Evolutionary conservation across 2,113 vertebrate species (phyloP), one percentile per base, ranked within the genome.

Genomic region (Dissostichus mawsoni): DNA sequence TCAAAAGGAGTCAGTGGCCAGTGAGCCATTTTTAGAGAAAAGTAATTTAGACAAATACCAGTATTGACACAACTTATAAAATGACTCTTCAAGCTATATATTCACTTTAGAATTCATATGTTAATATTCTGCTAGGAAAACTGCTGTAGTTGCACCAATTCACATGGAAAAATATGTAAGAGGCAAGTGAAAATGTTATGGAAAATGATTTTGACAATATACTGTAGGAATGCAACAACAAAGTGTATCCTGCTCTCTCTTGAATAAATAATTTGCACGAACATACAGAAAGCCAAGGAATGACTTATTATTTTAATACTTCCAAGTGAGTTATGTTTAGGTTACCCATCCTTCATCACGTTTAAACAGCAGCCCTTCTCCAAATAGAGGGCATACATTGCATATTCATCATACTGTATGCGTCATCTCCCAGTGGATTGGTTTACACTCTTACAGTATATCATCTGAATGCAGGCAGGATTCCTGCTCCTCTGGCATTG

Each of bases 331-430:
- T 68, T 44, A 70, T 56, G 80, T 78, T 29, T n/a, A 73, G 47
- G 83, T 59, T 57, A 59, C 56, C 17, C n/a, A 12, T 73, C 82
- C 59, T 61, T 69, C 53, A 74, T 70, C 29, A 4, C 29, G 76
- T 70, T 66, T 81, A 29, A 66, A 16, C 61, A 55, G 66, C 57
- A 63, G 41, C 4, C 44, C 29, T 41, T n/a, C 62, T 59, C 13
- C 72, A 20, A 67, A 80, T 83, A 51, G 67, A 83, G 53, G 47
- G 57, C 57, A 67, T 71, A 51, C 44, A 61, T 72, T 86, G 80
- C 90, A 91, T 89, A 91, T 91, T 91, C 78, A 90, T 90, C 57
- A 80, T 65, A 77, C 13, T 65, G 50, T 48, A 20, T 82, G 82
- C 78, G 84, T 78, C 81, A 81, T 90, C 74, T 90, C 81, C 86